Base-by-base conservation (phyloP, 2,888 invertebrate genomes). In the Tigriopus californicus region DNA sequence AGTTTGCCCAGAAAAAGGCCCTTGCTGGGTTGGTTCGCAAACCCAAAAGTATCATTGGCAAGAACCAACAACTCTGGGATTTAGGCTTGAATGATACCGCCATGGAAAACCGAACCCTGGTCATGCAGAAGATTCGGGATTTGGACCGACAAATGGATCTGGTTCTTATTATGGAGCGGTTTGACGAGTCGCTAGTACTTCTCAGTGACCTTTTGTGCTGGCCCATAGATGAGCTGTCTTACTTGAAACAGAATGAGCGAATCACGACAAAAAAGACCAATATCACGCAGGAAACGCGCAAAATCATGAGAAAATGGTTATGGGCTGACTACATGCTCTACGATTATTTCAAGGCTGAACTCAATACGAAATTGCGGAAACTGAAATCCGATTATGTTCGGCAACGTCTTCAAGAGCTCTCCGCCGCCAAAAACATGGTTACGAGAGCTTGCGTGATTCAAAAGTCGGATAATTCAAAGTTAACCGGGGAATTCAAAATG, bases 301-400 rank as follows among this genome's bases (percentile, higher is more conserved):
- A 42, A 8, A 8, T 42, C 6, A 44, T 56, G 20, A 47, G 41
- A n/a, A n/a, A 58, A 48, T 59, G 59, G 59, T 64, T 67, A 46
- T 60, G 58, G 54, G 65, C 61, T 3, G 67, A 67, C 53, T 61
- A 64, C 46, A 52, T 60, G 48, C 53, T 67, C 13, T 67, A 67
- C 61, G 62, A 66, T 18, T 61, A 65, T 59, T 67, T 66, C 53
- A 18, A 60, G 11, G 20, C 59, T n/a, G 63, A 62, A 48, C 64
- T 65, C 47, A 22, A 62, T 15, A 11, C 41, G 20, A 12, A 24
- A 4, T 10, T 60, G 20, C 1, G 22, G 22, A 20, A 42, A 6
- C 13, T 49, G 5, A 3, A 18, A 5, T 3, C 3, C 20, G 3
- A 2, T 8, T n/a, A n/a, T 15, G 4, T 44, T 3, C 15, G 20